A percentile compares a stretch with the other conserved stretches of the same genome.
Conservation (phyloP, 2,113 vertebrate genomes). For the Caretta caretta region DNA sequence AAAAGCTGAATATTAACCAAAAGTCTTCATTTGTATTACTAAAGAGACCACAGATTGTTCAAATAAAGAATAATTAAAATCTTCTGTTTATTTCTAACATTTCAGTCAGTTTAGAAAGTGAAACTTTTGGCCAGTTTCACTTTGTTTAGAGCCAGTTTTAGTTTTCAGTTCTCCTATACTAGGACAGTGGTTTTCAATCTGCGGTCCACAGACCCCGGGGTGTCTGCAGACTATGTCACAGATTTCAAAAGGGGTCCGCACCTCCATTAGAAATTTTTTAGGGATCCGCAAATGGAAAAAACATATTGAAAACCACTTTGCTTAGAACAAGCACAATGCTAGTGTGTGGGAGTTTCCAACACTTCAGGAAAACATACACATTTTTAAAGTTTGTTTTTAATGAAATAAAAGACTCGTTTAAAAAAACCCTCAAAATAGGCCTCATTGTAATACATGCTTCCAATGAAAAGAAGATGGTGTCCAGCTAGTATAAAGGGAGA, state of each 20-base stretch:
- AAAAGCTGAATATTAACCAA: not conserved
- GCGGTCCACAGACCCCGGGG: not conserved
- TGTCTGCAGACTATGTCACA: not conserved
- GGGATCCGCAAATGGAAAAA: not conserved
- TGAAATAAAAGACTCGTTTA: not conserved
- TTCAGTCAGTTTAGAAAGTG: not conserved
- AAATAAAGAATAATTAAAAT: not conserved
- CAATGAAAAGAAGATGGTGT: not conserved
- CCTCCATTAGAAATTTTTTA: not conserved
- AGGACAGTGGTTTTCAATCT: not conserved
- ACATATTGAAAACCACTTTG: not conserved
- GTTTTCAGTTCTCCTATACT: not conserved
- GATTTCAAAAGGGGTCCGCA: not conserved
- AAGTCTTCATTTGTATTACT: not conserved
- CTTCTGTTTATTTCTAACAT: not conserved
- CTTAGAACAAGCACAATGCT: not conserved
- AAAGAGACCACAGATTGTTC: not conserved
- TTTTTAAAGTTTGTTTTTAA: constrained; percentile 20
- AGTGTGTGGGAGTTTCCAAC: not conserved
- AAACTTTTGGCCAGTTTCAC: not conserved
- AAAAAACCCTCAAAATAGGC: not conserved
- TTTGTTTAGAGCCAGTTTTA: not conserved
- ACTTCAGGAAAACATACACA: not conserved
- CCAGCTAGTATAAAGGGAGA: not conserved
- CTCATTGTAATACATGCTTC: not conserved